These are phyloP conservation scores for Ariolimax columbianus DNA, from an alignment of 2,888 invertebrate genomes.

Conservation along the genomic window DNA sequence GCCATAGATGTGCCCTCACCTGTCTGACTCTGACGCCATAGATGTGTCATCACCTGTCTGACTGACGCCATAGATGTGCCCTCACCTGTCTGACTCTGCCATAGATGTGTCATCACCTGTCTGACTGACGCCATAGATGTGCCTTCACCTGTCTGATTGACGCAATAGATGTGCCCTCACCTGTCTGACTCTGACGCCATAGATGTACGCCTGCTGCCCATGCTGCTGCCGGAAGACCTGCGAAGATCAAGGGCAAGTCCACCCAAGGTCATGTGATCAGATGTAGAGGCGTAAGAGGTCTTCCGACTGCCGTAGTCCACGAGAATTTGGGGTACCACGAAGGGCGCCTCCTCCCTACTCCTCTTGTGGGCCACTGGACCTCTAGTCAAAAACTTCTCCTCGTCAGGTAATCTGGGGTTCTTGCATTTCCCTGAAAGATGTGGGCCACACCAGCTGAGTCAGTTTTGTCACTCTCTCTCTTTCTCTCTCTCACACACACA, in stretches of 20 bases:
- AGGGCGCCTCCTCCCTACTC: slow-evolving; percentile 64
- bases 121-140: background rate
- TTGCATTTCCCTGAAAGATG: slow-evolving; percentile 59
- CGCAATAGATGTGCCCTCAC: slow-evolving; percentile 15
- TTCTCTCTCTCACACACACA: too few species aligned
- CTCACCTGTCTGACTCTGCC: background rate
- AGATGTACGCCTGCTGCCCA: slow-evolving; percentile 56
- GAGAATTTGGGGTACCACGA: slow-evolving; percentile 72
- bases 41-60: background rate
- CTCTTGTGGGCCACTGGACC: slow-evolving; percentile 67
- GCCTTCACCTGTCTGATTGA: background rate
- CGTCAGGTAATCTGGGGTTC: slow-evolving; percentile 62
- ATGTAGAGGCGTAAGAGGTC: slow-evolving; percentile 70
- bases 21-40: background rate
- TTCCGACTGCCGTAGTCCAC: slow-evolving; percentile 74
- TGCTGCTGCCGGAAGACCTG: slow-evolving; percentile 57
- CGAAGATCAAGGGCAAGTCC: slow-evolving; percentile 58
- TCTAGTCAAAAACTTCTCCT: slow-evolving; percentile 68
- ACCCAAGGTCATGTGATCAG: slow-evolving; percentile 55
- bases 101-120: background rate
- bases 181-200: slow-evolving; percentile 56
- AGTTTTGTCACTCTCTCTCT: too few species aligned
- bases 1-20: background rate
- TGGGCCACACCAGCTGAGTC: too few species aligned
- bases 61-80: background rate